Percentiles rank a stretch among this genome's conserved stretches.
These are phyloP conservation scores for Psephotus haematonotus DNA, from an alignment of 2,113 vertebrate genomes.

Conservation along the genomic window DNA sequence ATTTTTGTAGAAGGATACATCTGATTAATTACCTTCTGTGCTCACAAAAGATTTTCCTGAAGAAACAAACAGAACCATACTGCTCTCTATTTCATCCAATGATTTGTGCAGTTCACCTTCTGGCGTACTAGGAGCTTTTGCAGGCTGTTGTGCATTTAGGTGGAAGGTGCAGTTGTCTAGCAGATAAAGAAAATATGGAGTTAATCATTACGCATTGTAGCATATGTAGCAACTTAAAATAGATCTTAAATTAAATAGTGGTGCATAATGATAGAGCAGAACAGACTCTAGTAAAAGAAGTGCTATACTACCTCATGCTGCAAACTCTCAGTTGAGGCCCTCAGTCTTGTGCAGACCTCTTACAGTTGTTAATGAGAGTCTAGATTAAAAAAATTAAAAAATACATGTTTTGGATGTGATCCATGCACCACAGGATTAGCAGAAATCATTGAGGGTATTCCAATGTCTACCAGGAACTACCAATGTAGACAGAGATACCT, in stretches of 20 bases:
- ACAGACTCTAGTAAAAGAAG: background rate
- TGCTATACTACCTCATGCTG: background rate
- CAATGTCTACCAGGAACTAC: background rate
- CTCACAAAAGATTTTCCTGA: constrained; percentile 33
- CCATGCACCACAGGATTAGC: background rate
- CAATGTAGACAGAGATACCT: background rate
- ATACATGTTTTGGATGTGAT: background rate
- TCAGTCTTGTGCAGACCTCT: background rate
- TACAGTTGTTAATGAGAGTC: background rate
- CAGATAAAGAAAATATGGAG: background rate
- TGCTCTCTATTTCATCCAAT: constrained; percentile 28
- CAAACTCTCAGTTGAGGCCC: background rate
- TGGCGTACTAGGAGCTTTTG: background rate
- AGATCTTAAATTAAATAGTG: background rate
- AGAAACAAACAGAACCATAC: constrained; percentile 53
- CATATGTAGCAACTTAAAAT: background rate
- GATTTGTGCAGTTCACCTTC: background rate
- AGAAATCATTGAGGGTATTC: background rate
- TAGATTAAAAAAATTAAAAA: background rate
- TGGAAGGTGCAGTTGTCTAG: constrained; percentile 19
- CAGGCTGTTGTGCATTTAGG: constrained; percentile 35
- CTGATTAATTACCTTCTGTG: constrained; percentile 46
- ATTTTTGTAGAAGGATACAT: background rate
- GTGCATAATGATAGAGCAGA: background rate
- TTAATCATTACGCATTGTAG: fast-evolving